Evolutionary conservation across 2,797 vertebrate species (phyloP).

Genomic region (Hirundo rustica): DNA sequence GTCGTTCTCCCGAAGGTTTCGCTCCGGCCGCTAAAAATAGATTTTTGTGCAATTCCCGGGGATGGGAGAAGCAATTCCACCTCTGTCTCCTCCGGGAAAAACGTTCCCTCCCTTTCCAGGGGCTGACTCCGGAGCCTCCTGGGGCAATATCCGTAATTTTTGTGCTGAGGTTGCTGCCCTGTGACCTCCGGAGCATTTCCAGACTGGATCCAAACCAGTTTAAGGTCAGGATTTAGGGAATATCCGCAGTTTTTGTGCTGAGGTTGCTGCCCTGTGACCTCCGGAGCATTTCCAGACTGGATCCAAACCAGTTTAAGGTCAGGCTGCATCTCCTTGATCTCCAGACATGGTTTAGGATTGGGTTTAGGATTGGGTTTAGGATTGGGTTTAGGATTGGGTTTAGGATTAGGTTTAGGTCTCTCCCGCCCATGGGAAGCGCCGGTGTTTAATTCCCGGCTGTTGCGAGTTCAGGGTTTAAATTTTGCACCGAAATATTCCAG

Average conservation of each 20-base stretch:
- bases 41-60: background rate
- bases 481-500: background rate
- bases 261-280: slow-evolving; percentile 17
- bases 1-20: background rate
- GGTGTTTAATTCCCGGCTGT: background rate
- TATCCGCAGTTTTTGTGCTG: background rate
- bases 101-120: too few species aligned
- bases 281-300: background rate
- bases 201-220: background rate
- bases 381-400: background rate
- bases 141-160: background rate
- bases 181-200: background rate
- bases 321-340: background rate
- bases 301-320: background rate
- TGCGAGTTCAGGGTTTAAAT: background rate
- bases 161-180: background rate
- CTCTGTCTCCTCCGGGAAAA: too few species aligned
- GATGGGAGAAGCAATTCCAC: background rate
- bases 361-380: background rate
- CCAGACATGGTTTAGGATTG: background rate
- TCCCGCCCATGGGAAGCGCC: slow-evolving; percentile 24
- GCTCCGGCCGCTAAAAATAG: background rate
- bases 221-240: too few species aligned
- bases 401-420: background rate
- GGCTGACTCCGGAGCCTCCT: too few species aligned